Evolutionary conservation across 2,888 invertebrate genomes (phyloP), one percentile per base, ranked within the genome.

Genomic region (Mantis religiosa): DNA sequence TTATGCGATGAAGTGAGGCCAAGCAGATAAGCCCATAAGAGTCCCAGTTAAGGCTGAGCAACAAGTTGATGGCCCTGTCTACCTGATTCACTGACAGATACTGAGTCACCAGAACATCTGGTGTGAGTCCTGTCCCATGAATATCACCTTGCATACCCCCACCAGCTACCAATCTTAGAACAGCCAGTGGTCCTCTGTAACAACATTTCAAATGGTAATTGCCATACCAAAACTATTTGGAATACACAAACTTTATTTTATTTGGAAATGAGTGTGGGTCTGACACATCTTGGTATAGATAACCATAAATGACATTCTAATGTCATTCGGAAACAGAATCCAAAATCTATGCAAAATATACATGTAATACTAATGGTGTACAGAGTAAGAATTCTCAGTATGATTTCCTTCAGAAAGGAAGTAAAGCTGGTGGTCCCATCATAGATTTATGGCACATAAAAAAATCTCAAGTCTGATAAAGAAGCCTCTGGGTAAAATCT

Each of bases 31-130:
- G 95, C 6, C 97, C 96, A 91, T 97, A 96, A 1, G 94, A 94
- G 91, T 96, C 96, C 98, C 98, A 98, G 93, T 97, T 97, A 93
- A 98, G 94, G 3, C 95, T 94, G 81, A 94, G 92, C 41, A 96
- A 93, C 71, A 97, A 92, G 91, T 95, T 95, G 20, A 97, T 95
- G 6, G 97, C 97, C 91, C 95, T 95, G 91, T 97, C 96, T 20
- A 96, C 93, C 91, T 96, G 95, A 91, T 94, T 94, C 88, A 94
- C 93, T 86, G 94, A 94, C 90, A 97, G 93, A 92, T 97, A 97
- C 91, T 95, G 95, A 91, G 94, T 94, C 82, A 96, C 94, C 86
- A 96, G 92, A 81, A 94, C 94, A 91, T 95, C 94, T 2, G 95
- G 94, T 3, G 95, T 94, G n/a, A 96, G 93, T 3, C 94, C 93